Conservation (phyloP, 2,797 vertebrate genomes). For the Karalla daura region DNA sequence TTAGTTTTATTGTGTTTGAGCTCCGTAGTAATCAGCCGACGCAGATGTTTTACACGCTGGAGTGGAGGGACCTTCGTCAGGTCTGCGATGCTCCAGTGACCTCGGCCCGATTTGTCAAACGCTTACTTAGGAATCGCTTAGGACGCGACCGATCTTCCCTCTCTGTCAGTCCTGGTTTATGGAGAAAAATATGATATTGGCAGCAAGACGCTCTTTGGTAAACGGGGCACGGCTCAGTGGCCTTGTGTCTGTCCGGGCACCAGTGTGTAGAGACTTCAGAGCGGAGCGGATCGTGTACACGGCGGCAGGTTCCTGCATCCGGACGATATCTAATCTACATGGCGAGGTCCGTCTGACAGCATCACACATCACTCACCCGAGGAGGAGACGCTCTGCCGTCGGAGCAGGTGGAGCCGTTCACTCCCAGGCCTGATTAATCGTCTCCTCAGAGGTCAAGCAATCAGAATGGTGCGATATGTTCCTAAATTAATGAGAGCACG, state of each 20-base stretch:
- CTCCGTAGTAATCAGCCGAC: background rate
- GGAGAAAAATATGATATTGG: slow-evolving; percentile 62
- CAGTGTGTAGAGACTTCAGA: slow-evolving; percentile 49
- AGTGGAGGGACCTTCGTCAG: slow-evolving; percentile 26
- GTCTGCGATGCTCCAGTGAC: slow-evolving; percentile 19
- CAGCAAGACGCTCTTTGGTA: slow-evolving; percentile 57
- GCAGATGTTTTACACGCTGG: slow-evolving; percentile 37
- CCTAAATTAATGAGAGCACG: slow-evolving; percentile 11
- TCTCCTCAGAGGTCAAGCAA: slow-evolving; percentile 27
- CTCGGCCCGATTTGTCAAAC: slow-evolving; percentile 57
- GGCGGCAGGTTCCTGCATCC: slow-evolving; percentile 41
- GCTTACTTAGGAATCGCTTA: slow-evolving; percentile 55
- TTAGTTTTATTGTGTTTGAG: background rate
- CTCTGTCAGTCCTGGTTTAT: slow-evolving; percentile 62
- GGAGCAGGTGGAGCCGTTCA: slow-evolving; percentile 19
- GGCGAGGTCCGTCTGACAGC: slow-evolving; percentile 43
- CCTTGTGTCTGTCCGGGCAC: slow-evolving; percentile 61
- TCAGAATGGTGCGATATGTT: slow-evolving; percentile 1
- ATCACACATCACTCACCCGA: slow-evolving; percentile 39
- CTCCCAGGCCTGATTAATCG: background rate
- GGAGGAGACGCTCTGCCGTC: slow-evolving; percentile 13
- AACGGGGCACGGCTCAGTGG: slow-evolving; percentile 54
- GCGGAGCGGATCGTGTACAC: slow-evolving; percentile 57
- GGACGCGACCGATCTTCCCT: slow-evolving; percentile 50
- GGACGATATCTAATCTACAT: slow-evolving; percentile 60